A percentile compares a stretch with the other conserved stretches of the same genome.
phyloP scores from a whole-genome alignment of 2,888 invertebrate genomes.

The Cephalotes varians region DNA sequence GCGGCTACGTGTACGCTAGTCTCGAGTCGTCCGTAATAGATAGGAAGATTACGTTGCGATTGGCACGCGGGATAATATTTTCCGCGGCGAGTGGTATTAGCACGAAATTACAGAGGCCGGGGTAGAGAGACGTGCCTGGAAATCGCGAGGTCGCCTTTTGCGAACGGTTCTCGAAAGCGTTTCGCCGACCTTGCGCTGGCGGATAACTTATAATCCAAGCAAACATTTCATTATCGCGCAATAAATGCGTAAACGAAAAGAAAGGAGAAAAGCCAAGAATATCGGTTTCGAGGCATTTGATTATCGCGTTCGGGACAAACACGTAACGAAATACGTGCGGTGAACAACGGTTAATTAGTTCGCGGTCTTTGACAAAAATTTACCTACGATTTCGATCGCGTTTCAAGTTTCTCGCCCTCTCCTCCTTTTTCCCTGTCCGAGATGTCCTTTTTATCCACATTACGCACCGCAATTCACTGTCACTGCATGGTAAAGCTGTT shows the following conservation, averaged over 20 bases:
- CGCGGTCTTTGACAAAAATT: neutral
- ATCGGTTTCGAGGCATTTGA: neutral
- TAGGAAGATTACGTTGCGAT: slow-evolving; percentile 83
- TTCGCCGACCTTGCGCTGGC: slow-evolving; percentile 31
- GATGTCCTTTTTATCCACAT: neutral
- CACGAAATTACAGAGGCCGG: slow-evolving; percentile 82
- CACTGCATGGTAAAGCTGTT: neutral
- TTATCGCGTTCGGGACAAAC: slow-evolving; percentile 19
- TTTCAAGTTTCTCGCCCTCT: slow-evolving; percentile 36
- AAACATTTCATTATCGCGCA: slow-evolving; percentile 58
- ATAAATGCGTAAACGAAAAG: slow-evolving; percentile 49
- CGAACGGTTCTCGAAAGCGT: slow-evolving; percentile 67
- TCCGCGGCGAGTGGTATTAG: slow-evolving; percentile 80
- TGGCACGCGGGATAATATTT: slow-evolving; percentile 80
- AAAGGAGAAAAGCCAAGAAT: neutral
- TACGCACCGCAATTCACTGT: slow-evolving; percentile 9
- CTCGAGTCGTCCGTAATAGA: slow-evolving; percentile 75
- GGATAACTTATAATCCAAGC: slow-evolving; percentile 25
- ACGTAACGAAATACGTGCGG: neutral
- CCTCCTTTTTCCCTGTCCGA: neutral
- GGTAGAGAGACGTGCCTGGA: slow-evolving; percentile 77
- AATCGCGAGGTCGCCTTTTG: slow-evolving; percentile 63
- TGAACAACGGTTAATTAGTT: neutral
- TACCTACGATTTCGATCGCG: neutral
- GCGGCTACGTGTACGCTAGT: slow-evolving; percentile 45